Evolutionary conservation across 2,888 invertebrate species (phyloP), one percentile per base, ranked within the genome.

Genomic region (Spilarctia lutea): DNA sequence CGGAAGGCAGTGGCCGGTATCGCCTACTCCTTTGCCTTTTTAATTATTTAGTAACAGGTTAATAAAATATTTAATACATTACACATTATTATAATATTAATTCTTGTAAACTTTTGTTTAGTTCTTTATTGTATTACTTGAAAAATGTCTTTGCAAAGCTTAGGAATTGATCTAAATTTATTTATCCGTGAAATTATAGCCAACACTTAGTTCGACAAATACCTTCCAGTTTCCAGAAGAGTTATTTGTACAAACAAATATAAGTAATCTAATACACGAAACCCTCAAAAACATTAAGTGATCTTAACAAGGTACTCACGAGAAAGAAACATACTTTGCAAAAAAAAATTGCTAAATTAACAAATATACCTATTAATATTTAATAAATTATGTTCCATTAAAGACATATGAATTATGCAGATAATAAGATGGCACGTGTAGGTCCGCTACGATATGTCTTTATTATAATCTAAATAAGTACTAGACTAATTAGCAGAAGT

Each of bases 351-450:
- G 52, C 2, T 24, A 56, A 56, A 8, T 52, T 24, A n/a, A 56
- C 3, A 10, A 56, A 56, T 24, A n/a, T 56, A 0, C 52, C 10
- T 11, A 56, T 56, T 6, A 24, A 10, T 56, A 11, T n/a, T 56
- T 8, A 56, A 56, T 56, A 56, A 56, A 42, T 35, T 65, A 39
- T 35, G 13, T 56, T 56, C n/a, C 35, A 0, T 45, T 68, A 60
- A 0, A 56, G 52, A 56, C 52, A 27, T n/a, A 33, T 35, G 27
- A 27, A 27, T 76, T 56, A 78, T 20, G 33, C 20, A 39, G 65
- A 74, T 48, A 75, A 73, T 24, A 67, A 75, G 52, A 83, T 83
- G 82, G 82, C 82, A 83, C 82, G 69, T 78, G 30, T 68, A 69
- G 45, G 39, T 33, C 27, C 33, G 39, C 70, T 70, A 27, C 24